Evolutionary conservation across 2,113 vertebrate genomes (phyloP).

Genomic region (Burhinus oedicnemus): DNA sequence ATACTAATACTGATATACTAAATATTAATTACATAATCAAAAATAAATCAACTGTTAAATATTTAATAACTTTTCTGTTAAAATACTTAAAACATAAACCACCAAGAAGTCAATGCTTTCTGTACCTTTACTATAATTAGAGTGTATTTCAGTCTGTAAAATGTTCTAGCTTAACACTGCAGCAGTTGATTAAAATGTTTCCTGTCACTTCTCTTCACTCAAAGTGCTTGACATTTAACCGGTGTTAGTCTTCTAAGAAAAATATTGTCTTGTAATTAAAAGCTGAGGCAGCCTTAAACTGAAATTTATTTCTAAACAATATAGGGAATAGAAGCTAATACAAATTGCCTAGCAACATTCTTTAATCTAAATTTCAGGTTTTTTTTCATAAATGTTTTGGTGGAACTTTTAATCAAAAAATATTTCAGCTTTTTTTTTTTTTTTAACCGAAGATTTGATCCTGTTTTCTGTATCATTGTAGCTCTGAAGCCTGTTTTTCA

Average conservation of each 20-base stretch:
- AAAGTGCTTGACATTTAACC: not conserved
- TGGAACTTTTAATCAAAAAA: not conserved
- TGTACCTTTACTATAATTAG: not conserved
- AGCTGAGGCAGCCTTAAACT: not conserved
- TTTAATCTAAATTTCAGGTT: fast-evolving
- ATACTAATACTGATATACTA: not conserved
- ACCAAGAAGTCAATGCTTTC: fast-evolving
- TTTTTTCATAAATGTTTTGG: not conserved
- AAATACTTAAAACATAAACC: not conserved
- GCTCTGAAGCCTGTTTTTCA: not conserved
- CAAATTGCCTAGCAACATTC: not conserved
- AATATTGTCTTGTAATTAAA: not conserved
- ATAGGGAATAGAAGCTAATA: not conserved
- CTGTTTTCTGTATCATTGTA: not conserved
- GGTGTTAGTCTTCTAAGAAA: not conserved
- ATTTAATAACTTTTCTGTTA: not conserved
- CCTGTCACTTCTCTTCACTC: not conserved
- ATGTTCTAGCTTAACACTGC: not conserved
- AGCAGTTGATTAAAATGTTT: not conserved
- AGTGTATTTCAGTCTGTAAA: not conserved
- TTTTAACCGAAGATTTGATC: not conserved
- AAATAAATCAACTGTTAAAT: not conserved
- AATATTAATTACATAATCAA: not conserved
- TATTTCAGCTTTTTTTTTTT: not conserved
- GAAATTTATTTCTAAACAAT: not conserved